Evolutionary conservation across 1,140 invertebrate species (phyloP), one percentile per base, ranked within the genome.

Genomic region (Mylabris phalerata): DNA sequence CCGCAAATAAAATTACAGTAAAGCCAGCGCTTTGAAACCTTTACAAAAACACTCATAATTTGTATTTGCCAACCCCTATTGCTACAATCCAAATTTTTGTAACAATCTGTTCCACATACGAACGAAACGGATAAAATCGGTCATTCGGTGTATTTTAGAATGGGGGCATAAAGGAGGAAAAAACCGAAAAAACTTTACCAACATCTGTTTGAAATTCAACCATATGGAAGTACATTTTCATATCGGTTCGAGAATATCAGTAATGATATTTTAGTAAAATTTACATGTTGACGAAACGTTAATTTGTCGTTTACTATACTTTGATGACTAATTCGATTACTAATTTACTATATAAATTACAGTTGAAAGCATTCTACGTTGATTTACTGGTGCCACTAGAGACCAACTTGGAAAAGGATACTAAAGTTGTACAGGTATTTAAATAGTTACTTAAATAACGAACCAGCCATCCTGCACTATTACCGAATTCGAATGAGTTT

Each of bases 291-390:
- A 19, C 19, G 19, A 2, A 19, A 19, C 19, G 19, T 19, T 19
- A 19, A 19, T 19, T 19, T 19, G 19, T 1, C 19, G 19, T 19
- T 19, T 19, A 19, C 19, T 19, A 19, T 19, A 19, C 19, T 1
- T 19, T 19, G 19, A 19, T 19, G 19, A 19, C 19, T 19, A 19
- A 19, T 19, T 19, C 1, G 19, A 19, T 19, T 19, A 19, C 19
- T 19, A 19, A 46, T 46, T 46, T 9, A 46, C 11, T 46, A 9
- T 27, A 11, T 47, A 9, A 32, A 64, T 83, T 81, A 56, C 79
- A 95, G 92, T 74, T 95, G 55, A 93, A 94, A 79, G 92, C 91
- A 10, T 94, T 95, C 75, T 95, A 95, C 78, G 91, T 95, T 25
- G 92, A 95, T 80, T 79, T 95, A 57, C 77, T 95, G 57, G 89